A percentile compares a stretch with the other conserved stretches of the same genome.
Conservation (phyloP, 1,140 invertebrate genomes). For the Protaetia brevitarsis region DNA sequence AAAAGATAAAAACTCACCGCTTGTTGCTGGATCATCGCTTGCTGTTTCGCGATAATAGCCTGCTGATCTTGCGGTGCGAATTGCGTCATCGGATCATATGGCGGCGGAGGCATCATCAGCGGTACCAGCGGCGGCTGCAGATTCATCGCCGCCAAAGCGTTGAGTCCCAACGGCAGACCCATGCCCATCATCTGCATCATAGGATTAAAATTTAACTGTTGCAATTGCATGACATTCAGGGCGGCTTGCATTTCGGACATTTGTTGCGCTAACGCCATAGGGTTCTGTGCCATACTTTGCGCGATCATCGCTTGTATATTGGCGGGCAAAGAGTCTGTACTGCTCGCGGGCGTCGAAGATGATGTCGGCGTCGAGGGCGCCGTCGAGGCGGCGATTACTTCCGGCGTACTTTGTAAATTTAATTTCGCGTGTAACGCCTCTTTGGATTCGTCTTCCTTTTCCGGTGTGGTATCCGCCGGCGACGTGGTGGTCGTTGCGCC, state of each 20-base stretch:
- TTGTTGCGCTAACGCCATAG: constrained; percentile 69
- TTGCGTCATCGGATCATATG: constrained; percentile 65
- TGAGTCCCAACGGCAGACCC: constrained; percentile 77
- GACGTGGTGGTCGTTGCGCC: constrained; percentile 36
- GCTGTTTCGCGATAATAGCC: constrained; percentile 65
- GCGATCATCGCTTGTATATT: constrained; percentile 51
- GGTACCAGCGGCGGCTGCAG: constrained; percentile 82
- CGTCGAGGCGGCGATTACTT: constrained; percentile 51
- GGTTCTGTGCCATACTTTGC: constrained; percentile 51
- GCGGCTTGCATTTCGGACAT: constrained; percentile 83
- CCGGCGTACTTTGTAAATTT: constrained; percentile 52
- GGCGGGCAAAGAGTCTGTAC: constrained; percentile 57
- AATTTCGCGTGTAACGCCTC: constrained; percentile 51
- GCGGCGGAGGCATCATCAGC: constrained; percentile 83
- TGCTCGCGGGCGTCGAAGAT: constrained; percentile 63
- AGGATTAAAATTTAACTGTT: constrained; percentile 79
- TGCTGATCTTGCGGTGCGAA: constrained; percentile 54
- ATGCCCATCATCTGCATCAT: constrained; percentile 83
- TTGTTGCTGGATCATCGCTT: constrained; percentile 65
- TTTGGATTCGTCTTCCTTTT: constrained; percentile 57
- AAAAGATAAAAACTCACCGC: constrained; percentile 54
- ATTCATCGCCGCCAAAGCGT: constrained; percentile 83
- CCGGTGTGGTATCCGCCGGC: constrained; percentile 45
- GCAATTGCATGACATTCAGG: constrained; percentile 83
- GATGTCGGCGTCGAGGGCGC: constrained; percentile 60